Percentiles rank a stretch among this genome's conserved stretches.
Evolutionary conservation across 2,113 vertebrate genomes (phyloP).

Genomic region (Hippocampus mohnikei): DNA sequence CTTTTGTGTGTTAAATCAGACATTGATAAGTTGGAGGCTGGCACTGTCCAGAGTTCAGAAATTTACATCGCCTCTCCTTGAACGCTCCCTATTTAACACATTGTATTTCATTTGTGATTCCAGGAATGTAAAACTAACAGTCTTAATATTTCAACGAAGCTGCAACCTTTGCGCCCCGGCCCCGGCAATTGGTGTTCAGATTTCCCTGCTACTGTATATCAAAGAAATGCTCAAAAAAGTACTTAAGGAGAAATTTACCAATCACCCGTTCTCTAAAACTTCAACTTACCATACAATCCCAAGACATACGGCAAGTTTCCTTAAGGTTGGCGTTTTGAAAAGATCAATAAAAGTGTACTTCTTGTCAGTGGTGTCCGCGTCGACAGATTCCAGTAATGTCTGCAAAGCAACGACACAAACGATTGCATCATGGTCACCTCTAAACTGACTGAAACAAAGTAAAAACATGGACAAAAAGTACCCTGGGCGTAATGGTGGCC

Average conservation of each 20-base stretch:
- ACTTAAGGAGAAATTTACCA: not conserved
- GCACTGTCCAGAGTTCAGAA: not conserved
- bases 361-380: slow-evolving; percentile 23
- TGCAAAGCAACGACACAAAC: slow-evolving; percentile 27
- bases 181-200: not conserved
- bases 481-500: slow-evolving; percentile 67
- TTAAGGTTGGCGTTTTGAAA: slow-evolving; percentile 65
- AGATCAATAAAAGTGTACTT: slow-evolving; percentile 68
- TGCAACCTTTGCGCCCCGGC: slow-evolving; percentile 1
- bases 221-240: not conserved
- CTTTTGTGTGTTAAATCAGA: not conserved
- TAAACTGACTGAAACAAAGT: not conserved
- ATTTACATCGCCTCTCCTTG: not conserved
- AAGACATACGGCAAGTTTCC: slow-evolving; percentile 58
- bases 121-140: not conserved
- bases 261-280: not conserved
- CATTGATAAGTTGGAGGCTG: not conserved
- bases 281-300: slow-evolving; percentile 66
- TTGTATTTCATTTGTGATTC: not conserved
- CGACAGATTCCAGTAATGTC: slow-evolving; percentile 54
- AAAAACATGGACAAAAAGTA: slow-evolving; percentile 28
- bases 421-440: not conserved
- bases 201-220: not conserved
- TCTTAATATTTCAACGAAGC: slow-evolving; percentile 3
- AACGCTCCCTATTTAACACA: slow-evolving; percentile 2